Conservation (phyloP, 2,113 vertebrate species). For the Orcinus orca region DNA sequence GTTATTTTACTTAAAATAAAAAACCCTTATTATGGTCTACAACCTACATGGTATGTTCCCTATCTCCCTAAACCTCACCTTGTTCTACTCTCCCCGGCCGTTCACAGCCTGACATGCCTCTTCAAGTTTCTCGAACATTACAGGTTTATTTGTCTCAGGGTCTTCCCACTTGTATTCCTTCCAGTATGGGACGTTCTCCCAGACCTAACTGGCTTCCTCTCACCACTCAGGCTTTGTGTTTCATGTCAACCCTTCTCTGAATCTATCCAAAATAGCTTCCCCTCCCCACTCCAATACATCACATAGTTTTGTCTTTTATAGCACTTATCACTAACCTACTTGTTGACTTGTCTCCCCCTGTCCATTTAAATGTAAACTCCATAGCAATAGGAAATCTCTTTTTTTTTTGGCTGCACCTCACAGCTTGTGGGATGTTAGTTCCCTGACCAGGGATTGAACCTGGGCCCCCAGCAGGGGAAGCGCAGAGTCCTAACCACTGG, state of each 20-base stretch:
- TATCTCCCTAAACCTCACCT: background rate
- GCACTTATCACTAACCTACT: background rate
- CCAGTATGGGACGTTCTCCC: background rate
- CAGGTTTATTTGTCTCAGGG: background rate
- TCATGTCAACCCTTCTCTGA: background rate
- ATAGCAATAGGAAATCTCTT: background rate
- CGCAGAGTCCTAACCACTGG: background rate
- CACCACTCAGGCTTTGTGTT: background rate
- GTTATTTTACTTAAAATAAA: background rate
- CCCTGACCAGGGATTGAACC: background rate
- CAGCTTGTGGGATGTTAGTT: background rate
- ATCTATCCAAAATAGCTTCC: background rate
- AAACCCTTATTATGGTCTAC: background rate
- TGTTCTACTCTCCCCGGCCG: background rate
- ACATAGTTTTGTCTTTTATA: background rate
- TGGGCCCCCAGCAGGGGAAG: background rate
- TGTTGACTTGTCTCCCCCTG: background rate
- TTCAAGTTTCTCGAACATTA: background rate
- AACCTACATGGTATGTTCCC: background rate
- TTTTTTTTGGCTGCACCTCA: background rate
- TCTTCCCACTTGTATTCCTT: background rate
- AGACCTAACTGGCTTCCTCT: background rate
- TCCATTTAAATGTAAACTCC: background rate
- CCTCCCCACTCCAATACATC: background rate
- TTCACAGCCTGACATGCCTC: background rate